These are phyloP conservation scores for Aleiodes alternator DNA, from an alignment of 2,888 invertebrate species.

Conservation along the genomic window DNA sequence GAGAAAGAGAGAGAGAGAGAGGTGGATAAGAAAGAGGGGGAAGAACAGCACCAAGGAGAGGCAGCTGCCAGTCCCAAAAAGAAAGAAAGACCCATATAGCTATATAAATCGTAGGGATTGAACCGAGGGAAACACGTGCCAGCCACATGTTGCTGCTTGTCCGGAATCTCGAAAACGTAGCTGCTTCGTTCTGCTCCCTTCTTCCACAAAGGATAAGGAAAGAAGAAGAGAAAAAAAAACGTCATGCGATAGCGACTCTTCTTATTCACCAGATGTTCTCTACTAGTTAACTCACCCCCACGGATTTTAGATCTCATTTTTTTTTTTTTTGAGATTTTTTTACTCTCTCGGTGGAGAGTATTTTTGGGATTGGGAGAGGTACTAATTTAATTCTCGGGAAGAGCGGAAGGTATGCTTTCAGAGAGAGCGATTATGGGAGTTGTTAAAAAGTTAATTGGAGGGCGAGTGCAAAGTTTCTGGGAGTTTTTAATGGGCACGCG, in stretches of 20 bases:
- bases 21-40: constrained; percentile 37
- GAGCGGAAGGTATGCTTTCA: too few species aligned
- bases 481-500: too few species aligned
- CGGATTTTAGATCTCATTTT: constrained; percentile 30
- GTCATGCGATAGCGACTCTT: constrained; percentile 20
- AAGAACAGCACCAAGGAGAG: constrained; percentile 36
- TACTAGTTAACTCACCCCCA: constrained; percentile 36
- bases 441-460: too few species aligned
- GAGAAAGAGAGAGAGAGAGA: too few species aligned
- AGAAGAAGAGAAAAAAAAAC: constrained; percentile 5
- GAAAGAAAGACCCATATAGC: constrained; percentile 35
- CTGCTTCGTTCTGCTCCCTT: constrained; percentile 34
- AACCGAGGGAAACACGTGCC: constrained; percentile 72
- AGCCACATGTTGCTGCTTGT: constrained; percentile 70
- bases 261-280: constrained; percentile 37
- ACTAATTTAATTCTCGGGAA: too few species aligned
- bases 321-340: not conserved
- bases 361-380: too few species aligned
- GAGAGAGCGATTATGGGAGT: too few species aligned
- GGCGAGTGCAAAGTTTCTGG: too few species aligned
- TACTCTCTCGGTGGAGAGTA: too few species aligned
- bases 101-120: constrained; percentile 63
- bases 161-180: constrained; percentile 65
- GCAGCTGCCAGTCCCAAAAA: constrained; percentile 52
- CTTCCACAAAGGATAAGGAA: constrained; percentile 33